Evolutionary conservation across 2,888 invertebrate species (phyloP).

Genomic region (Athrips mouffetella): DNA sequence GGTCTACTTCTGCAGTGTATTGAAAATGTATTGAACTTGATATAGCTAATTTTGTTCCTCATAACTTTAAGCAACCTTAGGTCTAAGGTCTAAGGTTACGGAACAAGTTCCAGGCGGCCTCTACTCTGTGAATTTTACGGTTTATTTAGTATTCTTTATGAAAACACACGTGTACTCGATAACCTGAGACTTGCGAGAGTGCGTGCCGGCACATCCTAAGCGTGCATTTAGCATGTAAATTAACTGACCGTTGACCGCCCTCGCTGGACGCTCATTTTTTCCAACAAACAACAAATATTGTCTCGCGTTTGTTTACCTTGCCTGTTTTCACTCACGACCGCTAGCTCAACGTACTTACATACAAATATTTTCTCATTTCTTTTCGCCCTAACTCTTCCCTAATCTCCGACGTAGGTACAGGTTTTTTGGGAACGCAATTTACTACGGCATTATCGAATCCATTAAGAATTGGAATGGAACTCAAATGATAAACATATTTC

Average conservation of each 20-base stretch:
- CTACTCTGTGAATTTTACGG: too few relatives aligned
- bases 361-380: conserved; percentile 11
- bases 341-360: conserved; percentile 2
- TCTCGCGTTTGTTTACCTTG: conserved; percentile 44
- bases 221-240: conserved; percentile 75
- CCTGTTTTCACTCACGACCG: conserved; percentile 36
- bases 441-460: conserved; percentile 5
- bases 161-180: conserved; percentile 33
- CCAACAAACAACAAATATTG: conserved; percentile 63
- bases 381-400: conserved; percentile 12
- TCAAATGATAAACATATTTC: too few relatives aligned
- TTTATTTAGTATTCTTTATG: neutral
- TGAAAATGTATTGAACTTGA: too few relatives aligned
- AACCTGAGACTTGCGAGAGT: conserved; percentile 53
- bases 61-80: too few relatives aligned
- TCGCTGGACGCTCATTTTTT: conserved; percentile 58
- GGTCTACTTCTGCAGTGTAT: too few relatives aligned
- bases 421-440: conserved; percentile 10
- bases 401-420: conserved; percentile 16
- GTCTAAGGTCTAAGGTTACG: too few relatives aligned
- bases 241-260: conserved; percentile 48
- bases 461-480: neutral
- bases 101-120: too few relatives aligned
- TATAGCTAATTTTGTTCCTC: too few relatives aligned
- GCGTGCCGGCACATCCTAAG: conserved; percentile 76